Conservation (phyloP, 1,140 invertebrate genomes). For the Anastatus disparis region DNA sequence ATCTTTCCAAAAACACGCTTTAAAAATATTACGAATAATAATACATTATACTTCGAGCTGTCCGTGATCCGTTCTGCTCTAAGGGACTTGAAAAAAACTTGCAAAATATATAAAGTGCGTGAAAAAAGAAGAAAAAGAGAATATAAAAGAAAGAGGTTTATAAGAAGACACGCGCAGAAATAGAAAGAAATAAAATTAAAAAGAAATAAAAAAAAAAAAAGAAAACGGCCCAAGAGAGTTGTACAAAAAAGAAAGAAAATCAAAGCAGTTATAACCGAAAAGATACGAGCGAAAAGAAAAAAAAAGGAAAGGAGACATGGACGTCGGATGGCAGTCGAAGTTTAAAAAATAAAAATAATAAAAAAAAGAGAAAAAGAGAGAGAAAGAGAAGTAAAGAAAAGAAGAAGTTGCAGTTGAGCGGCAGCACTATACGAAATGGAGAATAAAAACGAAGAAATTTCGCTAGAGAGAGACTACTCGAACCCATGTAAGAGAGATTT, state of each 20-base stretch:
- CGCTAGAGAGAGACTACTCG: constrained; percentile 25
- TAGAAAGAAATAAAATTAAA: neutral
- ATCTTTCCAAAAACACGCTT: too few relatives aligned
- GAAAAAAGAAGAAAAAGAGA: too few relatives aligned
- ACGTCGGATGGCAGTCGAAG: too few relatives aligned
- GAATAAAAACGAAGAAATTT: constrained; percentile 40
- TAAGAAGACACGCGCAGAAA: too few relatives aligned
- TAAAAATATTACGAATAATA: too few relatives aligned
- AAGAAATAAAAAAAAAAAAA: neutral
- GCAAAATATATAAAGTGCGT: too few relatives aligned
- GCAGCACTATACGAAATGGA: constrained; percentile 6
- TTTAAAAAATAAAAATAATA: too few relatives aligned
- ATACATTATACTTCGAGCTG: too few relatives aligned
- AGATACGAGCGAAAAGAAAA: constrained; percentile 15
- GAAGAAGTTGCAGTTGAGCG: neutral
- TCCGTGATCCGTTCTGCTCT: too few relatives aligned
- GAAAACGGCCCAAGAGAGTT: constrained; percentile 4
- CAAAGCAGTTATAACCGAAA: constrained; percentile 4
- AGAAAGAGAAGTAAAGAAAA: constrained; percentile 1
- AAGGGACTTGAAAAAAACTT: too few relatives aligned
- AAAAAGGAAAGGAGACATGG: neutral
- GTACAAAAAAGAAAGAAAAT: too few relatives aligned
- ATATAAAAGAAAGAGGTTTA: too few relatives aligned
- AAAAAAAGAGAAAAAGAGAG: constrained; percentile 24
- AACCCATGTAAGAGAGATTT: constrained; percentile 55